Evolutionary conservation across 2,113 vertebrate genomes (phyloP), one percentile per base, ranked within the genome.

Genomic region (Pandion haliaetus): DNA sequence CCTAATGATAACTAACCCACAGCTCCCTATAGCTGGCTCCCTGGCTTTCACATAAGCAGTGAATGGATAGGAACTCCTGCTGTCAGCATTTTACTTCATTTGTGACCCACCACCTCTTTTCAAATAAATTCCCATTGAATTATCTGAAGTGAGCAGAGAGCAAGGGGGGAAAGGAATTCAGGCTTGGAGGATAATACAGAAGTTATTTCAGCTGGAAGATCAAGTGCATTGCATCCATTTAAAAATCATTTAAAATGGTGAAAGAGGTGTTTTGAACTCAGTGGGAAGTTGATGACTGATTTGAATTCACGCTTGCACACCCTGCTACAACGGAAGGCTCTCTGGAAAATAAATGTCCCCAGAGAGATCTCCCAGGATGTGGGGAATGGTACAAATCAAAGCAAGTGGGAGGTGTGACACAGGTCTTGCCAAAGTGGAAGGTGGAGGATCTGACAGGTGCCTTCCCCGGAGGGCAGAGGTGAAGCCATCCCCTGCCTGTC

Each of bases 171-270:
- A 72, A 86, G 91, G 84, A 74, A 93, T 89, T 87, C 69, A 80
- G 88, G 86, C 80, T 95, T 3, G 7, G 59, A 63, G 92, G 94
- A 94, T 93, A 95, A 96, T 61, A 8, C 86, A 29, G 83, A 72
- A 95, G 73, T 95, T 91, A 95, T 96, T 97, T 85, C 94, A 85
- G 94, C 89, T 95, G 93, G 89, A 93, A 95, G 96, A 94, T 87
- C 17, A 59, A 96, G 91, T 72, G 83, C 62, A 65, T 85, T 58
- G 14, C 89, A 87, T 79, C 91, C 95, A 89, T 95, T 97, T 97
- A 95, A 96, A 97, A 96, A 87, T 69, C 84, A 92, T 97, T 97
- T 95, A 42, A 95, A 91, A 87, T 28, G 54, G 89, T 58, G 45
- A 79, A 82, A 91, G 88, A 89, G 81, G 83, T 79, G 91, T 73